Evolutionary conservation across 2,888 invertebrate species (phyloP), one percentile per base, ranked within the genome.

Genomic region (Salpingus planirostris): DNA sequence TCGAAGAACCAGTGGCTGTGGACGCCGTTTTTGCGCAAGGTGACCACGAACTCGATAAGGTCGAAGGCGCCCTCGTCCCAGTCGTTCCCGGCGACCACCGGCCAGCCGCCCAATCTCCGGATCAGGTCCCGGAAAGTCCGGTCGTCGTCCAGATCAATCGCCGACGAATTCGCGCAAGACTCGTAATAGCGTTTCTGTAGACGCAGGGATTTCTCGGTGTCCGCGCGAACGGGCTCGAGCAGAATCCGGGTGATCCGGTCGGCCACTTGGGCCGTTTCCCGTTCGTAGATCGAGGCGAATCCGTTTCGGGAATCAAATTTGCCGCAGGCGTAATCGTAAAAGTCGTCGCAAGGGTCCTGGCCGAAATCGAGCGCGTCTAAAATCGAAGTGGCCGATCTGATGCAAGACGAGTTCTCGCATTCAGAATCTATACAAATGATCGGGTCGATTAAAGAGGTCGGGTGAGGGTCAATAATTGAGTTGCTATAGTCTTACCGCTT

Each of bases 261-360:
- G n/a, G n/a, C n/a, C n/a, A n/a, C n/a, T n/a, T n/a, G n/a, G n/a
- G n/a, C n/a, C n/a, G n/a, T n/a, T n/a, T n/a, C n/a, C n/a, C n/a
- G n/a, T n/a, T n/a, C n/a, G n/a, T n/a, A n/a, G n/a, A n/a, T n/a
- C n/a, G n/a, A n/a, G n/a, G n/a, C n/a, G n/a, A n/a, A n/a, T n/a
- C n/a, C n/a, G n/a, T n/a, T n/a, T n/a, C n/a, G n/a, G n/a, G n/a
- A n/a, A 25, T 21, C 11, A 6, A 21, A 11, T 2, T 72, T 72
- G 2, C 85, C 84, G 50, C 85, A 86, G 1, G 82, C 72, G 53
- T 80, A 85, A 43, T 76, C 67, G 58, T 34, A 27, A 23, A 36
- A 36, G 13, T 31, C 22, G 10, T 27, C 13, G 15, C 36, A 36
- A 3, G 27, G 27, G 11, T 27, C 21, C 11, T 13, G 12, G 2